Conservation (phyloP, 1,140 invertebrate genomes). For the Apis florea region DNA sequence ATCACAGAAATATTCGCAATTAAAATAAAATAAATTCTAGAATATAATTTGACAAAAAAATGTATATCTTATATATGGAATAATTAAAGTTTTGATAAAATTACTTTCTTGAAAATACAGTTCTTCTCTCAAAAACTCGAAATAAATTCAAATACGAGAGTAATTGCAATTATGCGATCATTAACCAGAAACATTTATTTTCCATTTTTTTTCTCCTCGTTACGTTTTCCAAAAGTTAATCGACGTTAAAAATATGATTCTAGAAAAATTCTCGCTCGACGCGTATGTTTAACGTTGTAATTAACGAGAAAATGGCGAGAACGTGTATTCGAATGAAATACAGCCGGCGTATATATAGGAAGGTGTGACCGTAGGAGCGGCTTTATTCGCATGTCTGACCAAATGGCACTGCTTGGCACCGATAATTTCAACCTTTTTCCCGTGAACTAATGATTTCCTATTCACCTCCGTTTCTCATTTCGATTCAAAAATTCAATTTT, state of each 20-base stretch:
- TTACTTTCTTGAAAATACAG: background rate
- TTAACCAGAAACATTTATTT: background rate
- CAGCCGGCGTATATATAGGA: background rate
- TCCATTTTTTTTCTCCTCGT: background rate
- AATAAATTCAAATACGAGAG: background rate
- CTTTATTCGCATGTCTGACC: conserved; percentile 23
- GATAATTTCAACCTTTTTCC: conserved; percentile 38
- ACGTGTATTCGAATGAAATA: background rate
- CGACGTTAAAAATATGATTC: background rate
- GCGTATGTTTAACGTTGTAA: background rate
- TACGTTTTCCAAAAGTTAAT: background rate
- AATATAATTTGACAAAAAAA: background rate
- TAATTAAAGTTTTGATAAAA: background rate
- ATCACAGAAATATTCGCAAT: background rate
- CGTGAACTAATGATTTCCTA: conserved; percentile 40
- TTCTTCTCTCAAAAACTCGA: background rate
- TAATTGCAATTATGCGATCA: background rate
- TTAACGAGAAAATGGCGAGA: background rate
- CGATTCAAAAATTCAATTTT: conserved; percentile 31
- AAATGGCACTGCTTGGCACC: conserved; percentile 17
- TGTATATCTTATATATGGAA: background rate
- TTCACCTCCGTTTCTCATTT: conserved; percentile 13
- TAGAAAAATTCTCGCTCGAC: background rate
- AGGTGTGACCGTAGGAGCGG: conserved; percentile 13
- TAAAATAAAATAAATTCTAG: background rate